These are phyloP conservation scores for Bombycilla garrulus DNA, from an alignment of 2,113 vertebrate genomes.

Conservation along the genomic window DNA sequence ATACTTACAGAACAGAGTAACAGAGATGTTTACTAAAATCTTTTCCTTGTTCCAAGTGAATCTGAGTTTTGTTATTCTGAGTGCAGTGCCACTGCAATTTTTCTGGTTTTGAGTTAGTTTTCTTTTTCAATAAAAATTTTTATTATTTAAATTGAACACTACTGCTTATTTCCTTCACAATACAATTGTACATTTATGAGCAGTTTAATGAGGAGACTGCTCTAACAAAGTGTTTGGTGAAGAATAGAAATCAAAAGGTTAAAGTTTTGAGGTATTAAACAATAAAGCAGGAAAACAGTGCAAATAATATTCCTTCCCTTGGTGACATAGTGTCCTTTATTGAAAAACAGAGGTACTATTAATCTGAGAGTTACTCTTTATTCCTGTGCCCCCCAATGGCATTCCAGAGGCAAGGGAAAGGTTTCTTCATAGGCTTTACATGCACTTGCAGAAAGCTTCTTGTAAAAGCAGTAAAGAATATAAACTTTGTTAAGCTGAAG, in stretches of 20 bases:
- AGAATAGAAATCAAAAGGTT: neutral
- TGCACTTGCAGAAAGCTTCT: neutral
- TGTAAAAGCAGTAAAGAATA: slow-evolving; percentile 4
- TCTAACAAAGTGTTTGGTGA: neutral
- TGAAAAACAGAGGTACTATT: neutral
- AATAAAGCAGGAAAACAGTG: neutral
- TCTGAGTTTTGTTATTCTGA: neutral
- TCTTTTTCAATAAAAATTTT: neutral
- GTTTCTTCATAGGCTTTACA: neutral
- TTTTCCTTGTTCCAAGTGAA: neutral
- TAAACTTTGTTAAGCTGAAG: neutral
- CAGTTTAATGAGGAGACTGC: neutral
- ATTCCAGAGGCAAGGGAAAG: neutral
- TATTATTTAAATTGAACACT: neutral
- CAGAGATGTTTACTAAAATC: accelerated
- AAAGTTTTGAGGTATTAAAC: neutral
- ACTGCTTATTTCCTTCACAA: neutral
- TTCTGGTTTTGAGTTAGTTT: neutral
- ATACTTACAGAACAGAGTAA: neutral
- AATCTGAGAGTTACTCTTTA: neutral
- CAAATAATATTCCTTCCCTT: neutral
- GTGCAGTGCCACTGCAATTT: neutral
- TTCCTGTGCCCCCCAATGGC: neutral
- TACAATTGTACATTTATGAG: accelerated
- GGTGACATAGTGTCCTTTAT: neutral